A percentile compares a stretch with the other conserved stretches of the same genome.
These are phyloP conservation scores for Musca vetustissima DNA, from an alignment of 1,140 invertebrate genomes.

Conservation along the genomic window DNA sequence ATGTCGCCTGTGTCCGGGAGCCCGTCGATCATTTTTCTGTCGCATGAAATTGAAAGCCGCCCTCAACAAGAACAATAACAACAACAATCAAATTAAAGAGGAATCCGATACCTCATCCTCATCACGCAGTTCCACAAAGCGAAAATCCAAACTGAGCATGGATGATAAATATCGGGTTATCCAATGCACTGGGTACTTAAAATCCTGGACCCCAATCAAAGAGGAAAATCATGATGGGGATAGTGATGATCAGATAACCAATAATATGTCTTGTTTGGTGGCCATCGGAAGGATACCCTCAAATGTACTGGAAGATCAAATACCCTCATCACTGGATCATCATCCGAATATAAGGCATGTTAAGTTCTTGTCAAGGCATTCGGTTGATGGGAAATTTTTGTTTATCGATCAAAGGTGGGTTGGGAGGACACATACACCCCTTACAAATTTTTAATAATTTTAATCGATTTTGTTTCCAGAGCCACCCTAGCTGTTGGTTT, in stretches of 20 bases:
- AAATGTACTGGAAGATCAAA: constrained; percentile 55
- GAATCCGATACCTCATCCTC: constrained; percentile 70
- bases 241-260: constrained; percentile 72
- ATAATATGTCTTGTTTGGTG: constrained; percentile 84
- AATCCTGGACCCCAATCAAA: constrained; percentile 86
- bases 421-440: too few species aligned
- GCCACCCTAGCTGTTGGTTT: constrained; percentile 86
- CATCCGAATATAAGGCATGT: constrained; percentile 60
- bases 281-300: constrained; percentile 75
- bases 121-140: constrained; percentile 63
- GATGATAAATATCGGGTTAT: constrained; percentile 77
- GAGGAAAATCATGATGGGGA: constrained; percentile 67
- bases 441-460: not conserved
- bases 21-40: constrained; percentile 89
- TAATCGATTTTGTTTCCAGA: constrained; percentile 57
- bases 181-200: constrained; percentile 88
- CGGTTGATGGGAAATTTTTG: constrained; percentile 92
- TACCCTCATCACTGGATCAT: constrained; percentile 50
- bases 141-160: constrained; percentile 67
- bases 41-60: constrained; percentile 81
- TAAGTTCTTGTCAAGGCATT: constrained; percentile 83
- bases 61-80: too few species aligned
- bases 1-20: constrained; percentile 80
- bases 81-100: constrained; percentile 67
- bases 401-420: constrained; percentile 87